Evolutionary conservation across 2,797 vertebrate genomes (phyloP).

Genomic region (Microctenopoma lineatum): DNA sequence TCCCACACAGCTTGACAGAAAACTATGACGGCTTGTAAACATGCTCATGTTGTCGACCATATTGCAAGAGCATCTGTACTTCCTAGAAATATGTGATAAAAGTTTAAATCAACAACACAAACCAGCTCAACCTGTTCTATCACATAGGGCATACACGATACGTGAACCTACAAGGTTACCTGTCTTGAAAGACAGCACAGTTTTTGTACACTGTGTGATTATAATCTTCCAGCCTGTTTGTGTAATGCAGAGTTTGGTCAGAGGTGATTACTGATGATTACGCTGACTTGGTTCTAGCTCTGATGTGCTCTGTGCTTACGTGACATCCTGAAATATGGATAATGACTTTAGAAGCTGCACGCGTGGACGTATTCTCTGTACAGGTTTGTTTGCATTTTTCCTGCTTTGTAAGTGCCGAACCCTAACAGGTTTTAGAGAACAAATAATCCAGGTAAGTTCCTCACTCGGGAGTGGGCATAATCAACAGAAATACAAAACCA

Average conservation of each 20-base stretch:
- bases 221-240: slow-evolving; percentile 52
- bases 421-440: slow-evolving; percentile 55
- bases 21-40: slow-evolving; percentile 40
- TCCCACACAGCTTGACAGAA: slow-evolving; percentile 32
- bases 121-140: slow-evolving; percentile 23
- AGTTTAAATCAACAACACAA: slow-evolving; percentile 18
- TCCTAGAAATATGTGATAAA: slow-evolving; percentile 7
- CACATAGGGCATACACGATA: slow-evolving; percentile 10
- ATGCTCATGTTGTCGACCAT: slow-evolving; percentile 18
- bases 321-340: slow-evolving; percentile 38
- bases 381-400: slow-evolving; percentile 57
- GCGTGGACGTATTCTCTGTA: slow-evolving; percentile 31
- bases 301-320: slow-evolving; percentile 55
- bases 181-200: slow-evolving; percentile 23
- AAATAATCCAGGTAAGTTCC: slow-evolving; percentile 50
- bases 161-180: slow-evolving; percentile 8
- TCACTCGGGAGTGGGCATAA: slow-evolving; percentile 58
- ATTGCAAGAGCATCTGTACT: slow-evolving; percentile 1
- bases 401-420: slow-evolving; percentile 46
- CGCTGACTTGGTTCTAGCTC: slow-evolving; percentile 55
- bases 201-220: slow-evolving; percentile 27
- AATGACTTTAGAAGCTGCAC: slow-evolving; percentile 33
- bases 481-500: slow-evolving; percentile 22
- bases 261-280: slow-evolving; percentile 71
- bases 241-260: slow-evolving; percentile 54